Conservation (phyloP, 2,113 vertebrate species). For the Cephalopholis sonnerati region DNA sequence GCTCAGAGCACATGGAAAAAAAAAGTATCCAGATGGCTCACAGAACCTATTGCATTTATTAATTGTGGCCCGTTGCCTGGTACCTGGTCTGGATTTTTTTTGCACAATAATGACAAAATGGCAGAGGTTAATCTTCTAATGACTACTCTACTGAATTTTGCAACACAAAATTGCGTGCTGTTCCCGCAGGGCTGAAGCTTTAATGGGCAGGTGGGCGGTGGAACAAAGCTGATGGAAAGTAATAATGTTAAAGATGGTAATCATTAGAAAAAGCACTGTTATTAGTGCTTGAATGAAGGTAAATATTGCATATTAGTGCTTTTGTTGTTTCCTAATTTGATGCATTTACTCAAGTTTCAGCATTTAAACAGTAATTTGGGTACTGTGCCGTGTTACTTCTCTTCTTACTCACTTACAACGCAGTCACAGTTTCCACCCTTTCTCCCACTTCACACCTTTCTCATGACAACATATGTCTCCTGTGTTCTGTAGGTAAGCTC, state of each 20-base stretch:
- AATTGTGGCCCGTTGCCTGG: slow-evolving; percentile 54
- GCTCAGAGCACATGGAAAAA: slow-evolving; percentile 41
- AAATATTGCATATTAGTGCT: not conserved
- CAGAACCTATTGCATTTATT: slow-evolving; percentile 60
- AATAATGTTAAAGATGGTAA: slow-evolving; percentile 35
- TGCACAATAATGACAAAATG: slow-evolving; percentile 46
- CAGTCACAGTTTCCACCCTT: slow-evolving; percentile 8
- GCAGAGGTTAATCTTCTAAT: slow-evolving; percentile 70
- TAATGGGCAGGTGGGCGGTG: slow-evolving; percentile 32
- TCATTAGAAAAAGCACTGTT: not conserved
- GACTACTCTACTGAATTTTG: slow-evolving; percentile 55
- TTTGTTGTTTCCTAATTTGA: not conserved
- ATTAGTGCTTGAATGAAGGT: slow-evolving; percentile 17
- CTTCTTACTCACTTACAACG: too few species aligned
- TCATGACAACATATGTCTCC: slow-evolving; percentile 6
- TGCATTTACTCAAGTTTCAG: not conserved
- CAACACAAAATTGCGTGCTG: slow-evolving; percentile 26
- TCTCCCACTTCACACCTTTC: slow-evolving; percentile 9
- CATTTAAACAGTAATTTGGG: not conserved
- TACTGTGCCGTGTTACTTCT: not conserved
- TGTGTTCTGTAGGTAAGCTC: slow-evolving; percentile 24
- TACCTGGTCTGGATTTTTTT: slow-evolving; percentile 41
- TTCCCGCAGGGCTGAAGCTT: slow-evolving; percentile 6
- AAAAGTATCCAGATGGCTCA: slow-evolving; percentile 68
- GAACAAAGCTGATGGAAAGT: slow-evolving; percentile 33